phyloP scores from a whole-genome alignment of 1,140 invertebrate species.

The Calliphora vicina region DNA sequence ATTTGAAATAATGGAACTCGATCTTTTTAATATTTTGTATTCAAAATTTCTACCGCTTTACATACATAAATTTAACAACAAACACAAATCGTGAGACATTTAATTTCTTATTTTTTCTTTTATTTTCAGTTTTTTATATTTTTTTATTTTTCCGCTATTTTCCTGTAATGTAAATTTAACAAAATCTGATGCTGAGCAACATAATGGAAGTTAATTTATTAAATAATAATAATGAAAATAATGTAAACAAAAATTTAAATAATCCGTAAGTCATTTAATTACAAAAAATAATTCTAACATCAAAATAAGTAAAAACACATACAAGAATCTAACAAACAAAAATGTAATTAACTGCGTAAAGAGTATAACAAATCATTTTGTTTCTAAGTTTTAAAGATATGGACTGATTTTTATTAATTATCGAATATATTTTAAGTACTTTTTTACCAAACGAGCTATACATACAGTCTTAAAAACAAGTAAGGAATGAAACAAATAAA shows the following conservation, averaged over 20 bases:
- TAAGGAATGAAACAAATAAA: background rate
- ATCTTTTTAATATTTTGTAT: too few species aligned
- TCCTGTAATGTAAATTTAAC: slow-evolving; percentile 12
- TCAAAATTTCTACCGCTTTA: too few species aligned
- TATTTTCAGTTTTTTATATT: too few species aligned
- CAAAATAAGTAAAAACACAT: background rate
- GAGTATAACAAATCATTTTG: slow-evolving; percentile 2
- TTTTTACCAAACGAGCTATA: slow-evolving; percentile 9
- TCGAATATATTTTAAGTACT: slow-evolving; percentile 10
- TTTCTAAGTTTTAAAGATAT: slow-evolving; percentile 12
- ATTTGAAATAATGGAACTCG: too few species aligned
- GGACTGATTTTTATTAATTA: slow-evolving; percentile 17
- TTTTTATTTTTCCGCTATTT: too few species aligned
- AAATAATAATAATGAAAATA: background rate
- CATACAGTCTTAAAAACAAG: background rate
- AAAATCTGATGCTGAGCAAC: slow-evolving; percentile 15
- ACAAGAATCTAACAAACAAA: too few species aligned
- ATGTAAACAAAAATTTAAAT: slow-evolving; percentile 1
- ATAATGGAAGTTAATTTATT: slow-evolving; percentile 3
- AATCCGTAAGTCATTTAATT: background rate
- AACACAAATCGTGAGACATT: too few species aligned
- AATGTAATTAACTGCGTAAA: slow-evolving; percentile 2
- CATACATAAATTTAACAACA: too few species aligned
- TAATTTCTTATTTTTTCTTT: too few species aligned
- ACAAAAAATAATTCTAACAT: slow-evolving; percentile 8